phyloP scores from a whole-genome alignment of 2,888 invertebrate species.

The Morinoia aosen region DNA sequence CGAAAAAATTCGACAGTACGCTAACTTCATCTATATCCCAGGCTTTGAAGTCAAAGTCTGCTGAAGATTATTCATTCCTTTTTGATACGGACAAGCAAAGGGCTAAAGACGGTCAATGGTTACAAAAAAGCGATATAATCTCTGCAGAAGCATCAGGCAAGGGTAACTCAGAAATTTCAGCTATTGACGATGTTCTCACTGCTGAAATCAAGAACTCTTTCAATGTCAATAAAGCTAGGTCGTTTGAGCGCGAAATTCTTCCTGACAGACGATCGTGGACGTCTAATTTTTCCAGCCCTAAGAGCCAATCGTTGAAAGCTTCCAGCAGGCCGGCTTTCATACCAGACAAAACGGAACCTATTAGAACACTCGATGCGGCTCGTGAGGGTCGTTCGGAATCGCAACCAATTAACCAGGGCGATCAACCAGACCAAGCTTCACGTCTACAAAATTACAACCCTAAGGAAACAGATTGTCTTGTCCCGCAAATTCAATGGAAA shows the following conservation, averaged over 20 bases:
- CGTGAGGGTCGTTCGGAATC: not conserved
- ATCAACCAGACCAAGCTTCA: not conserved
- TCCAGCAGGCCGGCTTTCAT: not conserved
- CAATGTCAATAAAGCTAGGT: not conserved
- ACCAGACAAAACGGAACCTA: not conserved
- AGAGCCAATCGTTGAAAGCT: not conserved
- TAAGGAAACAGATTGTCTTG: not conserved
- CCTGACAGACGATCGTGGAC: conserved; percentile 2
- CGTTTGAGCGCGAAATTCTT: not conserved
- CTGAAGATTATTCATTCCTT: conserved; percentile 46
- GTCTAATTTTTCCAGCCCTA: not conserved
- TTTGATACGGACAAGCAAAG: conserved; percentile 6
- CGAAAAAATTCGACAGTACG: not conserved
- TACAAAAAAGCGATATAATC: not conserved
- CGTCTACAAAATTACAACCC: not conserved
- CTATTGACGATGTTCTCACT: not conserved
- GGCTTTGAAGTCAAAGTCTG: conserved; percentile 36
- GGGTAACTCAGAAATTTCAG: not conserved
- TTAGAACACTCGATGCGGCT: not conserved
- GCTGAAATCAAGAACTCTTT: not conserved
- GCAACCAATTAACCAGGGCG: not conserved
- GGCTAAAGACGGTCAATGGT: not conserved
- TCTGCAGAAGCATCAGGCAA: not conserved
- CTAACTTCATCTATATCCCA: conserved; percentile 28
- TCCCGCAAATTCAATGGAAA: not conserved